Percentiles rank a stretch among this genome's conserved stretches.
phyloP scores from a whole-genome alignment of 2,113 vertebrate genomes.

The Sylvilagus bachmani region DNA sequence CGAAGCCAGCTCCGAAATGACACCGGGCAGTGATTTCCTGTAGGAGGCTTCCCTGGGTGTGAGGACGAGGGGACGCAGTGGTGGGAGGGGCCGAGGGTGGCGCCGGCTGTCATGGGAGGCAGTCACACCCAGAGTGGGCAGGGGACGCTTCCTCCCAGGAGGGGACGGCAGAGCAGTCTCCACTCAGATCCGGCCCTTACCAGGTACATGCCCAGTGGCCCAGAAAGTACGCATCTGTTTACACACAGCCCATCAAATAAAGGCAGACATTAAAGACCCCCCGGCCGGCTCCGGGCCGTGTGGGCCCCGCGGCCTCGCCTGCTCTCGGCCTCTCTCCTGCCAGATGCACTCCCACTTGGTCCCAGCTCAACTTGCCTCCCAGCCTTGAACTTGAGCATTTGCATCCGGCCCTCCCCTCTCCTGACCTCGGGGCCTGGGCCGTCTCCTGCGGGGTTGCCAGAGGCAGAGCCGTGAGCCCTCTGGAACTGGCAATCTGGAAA shows the following conservation, averaged over 20 bases:
- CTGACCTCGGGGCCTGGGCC: not conserved
- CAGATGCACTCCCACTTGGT: not conserved
- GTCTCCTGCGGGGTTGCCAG: not conserved
- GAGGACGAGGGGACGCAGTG: too few relatives aligned
- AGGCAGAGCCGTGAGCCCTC: not conserved
- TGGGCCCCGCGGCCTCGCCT: not conserved
- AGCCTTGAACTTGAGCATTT: not conserved
- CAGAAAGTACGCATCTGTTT: not conserved
- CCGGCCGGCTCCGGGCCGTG: fast-evolving
- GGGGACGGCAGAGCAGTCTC: fast-evolving
- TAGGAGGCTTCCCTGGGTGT: fast-evolving
- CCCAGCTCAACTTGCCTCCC: too few relatives aligned
- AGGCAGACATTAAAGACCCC: not conserved
- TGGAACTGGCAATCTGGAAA: not conserved
- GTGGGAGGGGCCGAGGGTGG: not conserved
- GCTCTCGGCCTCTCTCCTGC: fast-evolving
- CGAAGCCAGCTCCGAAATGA: not conserved
- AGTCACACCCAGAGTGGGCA: fast-evolving
- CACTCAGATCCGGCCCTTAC: not conserved
- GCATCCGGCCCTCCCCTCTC: fast-evolving
- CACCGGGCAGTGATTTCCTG: not conserved
- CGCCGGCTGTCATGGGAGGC: too few relatives aligned
- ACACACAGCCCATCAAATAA: not conserved
- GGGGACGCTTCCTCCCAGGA: not conserved
- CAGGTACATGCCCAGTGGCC: not conserved